Percentiles rank a stretch among this genome's conserved stretches.
phyloP scores from a whole-genome alignment of 92 coral and sea anemone genomes.

The Metridium senile region DNA sequence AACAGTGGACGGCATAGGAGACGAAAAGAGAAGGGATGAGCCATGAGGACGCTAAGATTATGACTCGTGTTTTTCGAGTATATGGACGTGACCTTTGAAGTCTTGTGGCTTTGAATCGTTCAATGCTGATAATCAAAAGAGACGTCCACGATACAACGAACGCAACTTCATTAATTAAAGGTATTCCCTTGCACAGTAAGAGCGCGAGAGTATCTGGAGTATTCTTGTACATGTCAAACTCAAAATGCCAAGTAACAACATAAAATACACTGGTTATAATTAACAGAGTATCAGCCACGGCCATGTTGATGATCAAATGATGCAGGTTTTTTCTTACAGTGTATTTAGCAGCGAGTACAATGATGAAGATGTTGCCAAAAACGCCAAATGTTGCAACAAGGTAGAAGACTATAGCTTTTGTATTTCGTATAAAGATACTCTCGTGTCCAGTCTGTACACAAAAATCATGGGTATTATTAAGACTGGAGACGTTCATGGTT shows the following conservation, averaged over 20 bases:
- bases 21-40: background rate
- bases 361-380: slow-evolving; percentile 19
- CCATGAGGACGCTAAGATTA: background rate
- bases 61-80: background rate
- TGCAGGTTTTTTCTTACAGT: slow-evolving; percentile 16
- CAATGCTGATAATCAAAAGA: slow-evolving; percentile 6
- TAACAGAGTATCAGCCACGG: slow-evolving; percentile 18
- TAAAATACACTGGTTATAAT: background rate
- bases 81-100: background rate
- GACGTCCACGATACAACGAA: background rate
- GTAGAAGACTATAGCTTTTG: background rate
- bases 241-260: background rate
- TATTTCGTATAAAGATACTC: background rate
- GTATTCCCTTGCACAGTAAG: background rate
- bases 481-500: background rate
- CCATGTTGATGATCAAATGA: slow-evolving; percentile 26
- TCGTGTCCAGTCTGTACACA: background rate
- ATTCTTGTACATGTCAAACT: background rate
- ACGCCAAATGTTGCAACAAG: background rate
- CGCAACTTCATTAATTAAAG: background rate
- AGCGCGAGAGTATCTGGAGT: background rate
- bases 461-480: background rate
- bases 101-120: background rate
- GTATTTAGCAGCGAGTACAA: slow-evolving; percentile 8
- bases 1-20: background rate